Evolutionary conservation across 2,797 vertebrate genomes (phyloP), one percentile per base, ranked within the genome.

Genomic region (Sciurus vulgaris): DNA sequence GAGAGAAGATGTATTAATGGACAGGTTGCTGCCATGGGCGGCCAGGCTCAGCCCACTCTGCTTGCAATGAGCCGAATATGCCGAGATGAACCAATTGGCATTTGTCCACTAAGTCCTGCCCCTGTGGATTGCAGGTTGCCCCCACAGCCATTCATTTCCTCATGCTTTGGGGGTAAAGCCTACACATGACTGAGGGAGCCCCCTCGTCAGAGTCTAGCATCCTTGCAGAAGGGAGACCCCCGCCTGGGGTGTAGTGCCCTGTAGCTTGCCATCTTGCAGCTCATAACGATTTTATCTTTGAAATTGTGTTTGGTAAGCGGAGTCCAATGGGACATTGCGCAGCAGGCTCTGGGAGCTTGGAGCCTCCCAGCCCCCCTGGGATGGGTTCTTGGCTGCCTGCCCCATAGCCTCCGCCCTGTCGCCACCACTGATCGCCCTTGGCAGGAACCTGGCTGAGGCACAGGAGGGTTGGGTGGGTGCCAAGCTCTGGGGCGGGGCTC

Each of bases 251-350:
- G 73, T 83, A 74, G 69, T 89, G 76, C 69, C 54, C 59, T 81
- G 30, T 20, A 10, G 47, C 63, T 74, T 51, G 69, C 14, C 5
- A 51, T 69, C 87, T 96, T 89, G 18, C 44, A 76, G 56, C 92
- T 89, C 49, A 84, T 86, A 83, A 86, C 83, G 10, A 86, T 86
- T 86, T 91, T 73, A 79, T 74, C 88, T 91, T 82, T 54, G 81
- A 84, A 89, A 67, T 18, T 73, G 49, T 51, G 70, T 74, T 83
- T 84, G 47, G 24, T 51, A 91, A 83, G 70, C 70, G 70, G 91
- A 93, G 61, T 77, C 76, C 78, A 70, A 74, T 33, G 86, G 91
- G 35, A 74, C 72, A 79, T 24, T 38, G 38, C 8, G 7, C 54
- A 56, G 3, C 22, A 22, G 26, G 28, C 49, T 51, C n/a, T 26